These are phyloP conservation scores for Tenodera sinensis DNA, from an alignment of 2,888 invertebrate species.

Conservation along the genomic window DNA sequence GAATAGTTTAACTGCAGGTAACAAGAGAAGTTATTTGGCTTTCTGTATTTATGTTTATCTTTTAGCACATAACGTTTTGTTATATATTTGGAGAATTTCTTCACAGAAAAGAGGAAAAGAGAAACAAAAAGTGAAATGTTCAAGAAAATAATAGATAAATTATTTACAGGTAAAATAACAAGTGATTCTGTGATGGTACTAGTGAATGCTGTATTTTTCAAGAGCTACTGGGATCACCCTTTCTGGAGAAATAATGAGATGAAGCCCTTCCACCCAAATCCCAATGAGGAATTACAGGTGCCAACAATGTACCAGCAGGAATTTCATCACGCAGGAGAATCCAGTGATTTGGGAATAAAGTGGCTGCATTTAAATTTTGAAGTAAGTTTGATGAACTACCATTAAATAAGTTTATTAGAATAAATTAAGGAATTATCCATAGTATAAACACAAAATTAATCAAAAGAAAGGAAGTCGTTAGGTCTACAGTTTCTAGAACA, in stretches of 20 bases:
- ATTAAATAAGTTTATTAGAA: background rate
- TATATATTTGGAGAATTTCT: no score
- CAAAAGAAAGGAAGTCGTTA: no score
- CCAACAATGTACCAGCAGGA: background rate
- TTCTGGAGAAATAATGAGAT: background rate
- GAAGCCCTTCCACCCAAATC: background rate
- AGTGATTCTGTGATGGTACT: background rate
- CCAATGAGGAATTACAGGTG: background rate
- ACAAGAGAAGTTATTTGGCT: no score
- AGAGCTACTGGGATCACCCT: background rate
- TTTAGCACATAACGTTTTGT: no score
- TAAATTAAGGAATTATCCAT: background rate
- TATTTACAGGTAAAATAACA: background rate
- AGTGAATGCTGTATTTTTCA: background rate
- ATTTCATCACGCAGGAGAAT: background rate
- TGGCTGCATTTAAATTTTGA: background rate
- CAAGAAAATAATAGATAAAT: background rate
- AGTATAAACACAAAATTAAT: background rate
- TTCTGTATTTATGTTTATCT: no score
- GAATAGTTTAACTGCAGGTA: no score
- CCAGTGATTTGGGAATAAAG: background rate
- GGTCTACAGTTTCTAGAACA: no score
- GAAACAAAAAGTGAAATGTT: no score
- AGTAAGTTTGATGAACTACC: background rate
- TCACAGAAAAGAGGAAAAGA: no score